Conservation (phyloP, 2,113 vertebrate genomes). For the Vulpes ferrilata region DNA sequence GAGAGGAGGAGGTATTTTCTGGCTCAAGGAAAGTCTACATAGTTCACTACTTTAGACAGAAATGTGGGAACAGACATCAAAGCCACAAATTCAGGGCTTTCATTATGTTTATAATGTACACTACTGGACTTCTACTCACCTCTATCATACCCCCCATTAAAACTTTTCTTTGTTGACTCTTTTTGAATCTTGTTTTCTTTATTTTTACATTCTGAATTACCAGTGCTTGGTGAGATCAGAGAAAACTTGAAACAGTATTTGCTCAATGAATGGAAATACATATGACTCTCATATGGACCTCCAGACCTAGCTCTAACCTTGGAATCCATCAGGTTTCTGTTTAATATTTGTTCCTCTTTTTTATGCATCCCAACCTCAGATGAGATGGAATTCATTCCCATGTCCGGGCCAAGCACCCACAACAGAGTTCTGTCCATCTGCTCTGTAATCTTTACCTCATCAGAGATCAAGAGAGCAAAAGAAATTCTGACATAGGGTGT, state of each 20-base stretch:
- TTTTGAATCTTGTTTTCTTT: not conserved
- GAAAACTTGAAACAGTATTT: not conserved
- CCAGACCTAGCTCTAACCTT: not conserved
- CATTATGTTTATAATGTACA: not conserved
- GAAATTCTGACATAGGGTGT: not conserved
- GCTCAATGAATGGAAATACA: not conserved
- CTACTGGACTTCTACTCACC: rapidly evolving
- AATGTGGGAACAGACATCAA: not conserved
- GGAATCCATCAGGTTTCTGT: not conserved
- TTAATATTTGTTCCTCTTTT: not conserved
- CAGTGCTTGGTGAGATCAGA: not conserved
- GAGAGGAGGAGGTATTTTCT: rapidly evolving
- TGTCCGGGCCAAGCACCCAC: not conserved
- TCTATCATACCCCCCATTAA: not conserved
- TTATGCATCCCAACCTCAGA: not conserved
- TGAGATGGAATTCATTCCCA: not conserved
- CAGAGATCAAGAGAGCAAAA: not conserved
- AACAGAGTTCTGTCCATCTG: not conserved
- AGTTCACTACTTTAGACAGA: not conserved
- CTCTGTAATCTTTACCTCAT: not conserved
- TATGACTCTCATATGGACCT: not conserved
- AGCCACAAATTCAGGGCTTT: not conserved
- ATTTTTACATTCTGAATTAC: not conserved
- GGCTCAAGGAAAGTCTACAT: not conserved
- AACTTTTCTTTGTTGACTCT: not conserved